A percentile compares a stretch with the other conserved stretches of the same genome.
phyloP scores from a whole-genome alignment of 1,140 invertebrate species.

The Phymastichus coffea region DNA sequence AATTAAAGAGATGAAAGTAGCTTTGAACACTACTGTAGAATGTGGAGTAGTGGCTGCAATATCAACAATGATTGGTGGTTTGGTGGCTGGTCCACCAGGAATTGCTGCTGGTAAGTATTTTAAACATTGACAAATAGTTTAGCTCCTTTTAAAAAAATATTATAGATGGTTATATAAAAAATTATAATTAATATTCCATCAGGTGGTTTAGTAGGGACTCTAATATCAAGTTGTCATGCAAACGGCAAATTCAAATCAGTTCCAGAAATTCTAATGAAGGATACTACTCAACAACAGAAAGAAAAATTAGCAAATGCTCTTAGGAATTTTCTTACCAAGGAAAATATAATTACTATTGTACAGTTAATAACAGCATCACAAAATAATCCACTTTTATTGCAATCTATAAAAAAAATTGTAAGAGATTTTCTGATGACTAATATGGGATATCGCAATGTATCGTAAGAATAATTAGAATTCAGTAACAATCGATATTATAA shows the following conservation, averaged over 20 bases:
- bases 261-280: slow-evolving; percentile 26
- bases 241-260: slow-evolving; percentile 30
- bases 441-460: slow-evolving; percentile 8
- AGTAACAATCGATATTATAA: background rate
- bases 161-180: no score
- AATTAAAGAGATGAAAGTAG: slow-evolving; percentile 23
- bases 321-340: slow-evolving; percentile 11
- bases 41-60: slow-evolving; percentile 7
- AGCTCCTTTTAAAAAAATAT: background rate
- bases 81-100: slow-evolving; percentile 17
- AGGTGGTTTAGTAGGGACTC: slow-evolving; percentile 19
- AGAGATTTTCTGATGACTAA: slow-evolving; percentile 1
- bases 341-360: slow-evolving; percentile 26
- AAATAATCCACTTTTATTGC: slow-evolving; percentile 4
- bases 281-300: slow-evolving; percentile 22
- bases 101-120: slow-evolving; percentile 21
- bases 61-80: background rate
- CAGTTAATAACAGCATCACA: slow-evolving; percentile 2
- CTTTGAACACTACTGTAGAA: slow-evolving; percentile 4
- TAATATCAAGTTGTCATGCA: background rate
- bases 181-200: background rate
- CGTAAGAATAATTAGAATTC: background rate
- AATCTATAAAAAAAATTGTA: slow-evolving; percentile 1
- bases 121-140: no score
- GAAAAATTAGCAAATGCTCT: slow-evolving; percentile 23